Base-by-base conservation (phyloP, 2,113 vertebrate species). In the Tachysurus fulvidraco region DNA sequence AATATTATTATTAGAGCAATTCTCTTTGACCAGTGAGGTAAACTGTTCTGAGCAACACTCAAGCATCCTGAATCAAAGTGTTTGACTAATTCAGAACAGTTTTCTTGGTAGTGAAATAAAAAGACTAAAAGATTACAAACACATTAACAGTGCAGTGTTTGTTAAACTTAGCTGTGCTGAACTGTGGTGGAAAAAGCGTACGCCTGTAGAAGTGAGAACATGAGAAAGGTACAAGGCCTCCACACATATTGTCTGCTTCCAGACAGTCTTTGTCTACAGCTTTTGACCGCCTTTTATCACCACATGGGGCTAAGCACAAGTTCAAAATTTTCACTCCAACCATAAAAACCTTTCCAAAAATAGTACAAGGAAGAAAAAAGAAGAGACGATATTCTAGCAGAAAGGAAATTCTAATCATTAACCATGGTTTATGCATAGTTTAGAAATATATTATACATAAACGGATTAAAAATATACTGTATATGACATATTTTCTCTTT, bases 391-490 rank as follows among this genome's bases (percentile, higher is more conserved):
- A 21, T 36, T 36, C 59, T 71, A 84, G 85, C 57, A 44, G 21
- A 13, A 50, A 36, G 73, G n/a, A 85, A 23, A 79, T 76, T 23
- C 21, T 59, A 62, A 81, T 83, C 23, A 62, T 80, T 82, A 86
- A 84, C 76, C 25, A 44, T 50, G 55, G 74, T 84, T 73, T 44
- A 80, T 86, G 71, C 71, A 67, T 83, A 36, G 2, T 60, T 23
- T 60, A 23, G 21, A 21, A 19, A 30, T 30, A 28, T 89, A 52
- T 59, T 73, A 74, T 59, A 41, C 14, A 60, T 54, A 88, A 81
- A 83, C 79, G 80, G 80, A 46, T 59, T 62, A 55, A 59, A 84
- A 84, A 77, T 23, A 10, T 36, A n/a, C n/a, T n/a, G n/a, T n/a
- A 74, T 50, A 74, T 44, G 36, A 11, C 28, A 79, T 50, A 77